Conservation (phyloP, 2,888 invertebrate species). For the Eulithis prunata region DNA sequence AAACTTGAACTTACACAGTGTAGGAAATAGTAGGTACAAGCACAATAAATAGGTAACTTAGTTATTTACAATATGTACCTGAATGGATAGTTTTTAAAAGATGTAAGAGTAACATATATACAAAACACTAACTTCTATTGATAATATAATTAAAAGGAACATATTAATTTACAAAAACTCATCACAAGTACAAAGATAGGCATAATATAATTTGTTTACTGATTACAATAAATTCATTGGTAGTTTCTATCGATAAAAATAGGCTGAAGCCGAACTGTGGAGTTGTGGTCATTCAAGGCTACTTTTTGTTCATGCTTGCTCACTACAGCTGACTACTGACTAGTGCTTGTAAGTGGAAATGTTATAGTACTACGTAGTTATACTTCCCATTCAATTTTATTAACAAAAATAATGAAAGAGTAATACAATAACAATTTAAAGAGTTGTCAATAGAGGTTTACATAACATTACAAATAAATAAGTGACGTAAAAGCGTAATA, state of each 20-base stretch:
- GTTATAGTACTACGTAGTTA: slow-evolving; percentile 26
- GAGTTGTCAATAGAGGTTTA: slow-evolving; percentile 43
- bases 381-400: slow-evolving; percentile 30
- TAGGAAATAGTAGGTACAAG: slow-evolving; percentile 63
- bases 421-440: slow-evolving; percentile 37
- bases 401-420: slow-evolving; percentile 31
- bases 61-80: slow-evolving; percentile 37
- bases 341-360: slow-evolving; percentile 39
- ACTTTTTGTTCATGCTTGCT: slow-evolving; percentile 22
- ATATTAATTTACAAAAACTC: slow-evolving; percentile 35
- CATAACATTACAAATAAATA: slow-evolving; percentile 66
- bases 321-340: slow-evolving; percentile 43
- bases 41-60: slow-evolving; percentile 43
- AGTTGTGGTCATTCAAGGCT: slow-evolving; percentile 8
- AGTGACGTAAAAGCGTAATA: slow-evolving; percentile 77
- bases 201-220: slow-evolving; percentile 11
- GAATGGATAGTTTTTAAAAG: slow-evolving; percentile 16
- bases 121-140: slow-evolving; percentile 25
- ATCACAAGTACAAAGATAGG: slow-evolving; percentile 29
- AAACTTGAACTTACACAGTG: slow-evolving; percentile 66
- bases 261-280: slow-evolving; percentile 29
- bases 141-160: slow-evolving; percentile 39
- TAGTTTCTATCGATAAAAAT: slow-evolving; percentile 22
- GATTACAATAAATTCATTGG: slow-evolving; percentile 28
- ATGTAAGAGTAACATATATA: slow-evolving; percentile 27